Evolutionary conservation across 2,797 vertebrate genomes (phyloP), one percentile per base, ranked within the genome.

Genomic region (Hemitrygon akajei): DNA sequence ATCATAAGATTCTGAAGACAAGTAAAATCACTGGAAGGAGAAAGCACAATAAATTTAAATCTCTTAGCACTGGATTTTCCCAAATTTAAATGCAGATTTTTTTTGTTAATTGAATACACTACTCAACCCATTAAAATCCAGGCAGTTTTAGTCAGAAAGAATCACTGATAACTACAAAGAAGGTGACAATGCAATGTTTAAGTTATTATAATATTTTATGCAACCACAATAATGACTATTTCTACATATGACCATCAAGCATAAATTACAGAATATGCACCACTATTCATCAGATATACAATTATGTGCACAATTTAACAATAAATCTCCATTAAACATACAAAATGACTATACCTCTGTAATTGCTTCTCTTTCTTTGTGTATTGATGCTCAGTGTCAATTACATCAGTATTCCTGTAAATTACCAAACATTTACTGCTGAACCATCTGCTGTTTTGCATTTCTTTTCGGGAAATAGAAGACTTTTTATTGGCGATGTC

Each of bases 311-410:
- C 91, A 14, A 76, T 16, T 73, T 76, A 93, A 93, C 40, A 76
- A 76, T 93, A 93, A 30, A 76, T 76, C 91, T 76, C 40, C 73
- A 76, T 75, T 93, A 56, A 75, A 93, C 12, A 75, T 27, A 76
- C 9, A 91, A 91, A 71, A 47, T 58, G 37, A n/a, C 25, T 18
- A 7, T 93, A 25, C 20, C 14, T 56, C 69, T 75, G 12, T 92
- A 73, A 76, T 58, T 93, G 91, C 91, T n/a, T 76, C 91, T 56
- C 71, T 25, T 56, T n/a, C 27, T 93, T 76, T 93, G 71, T 93
- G 37, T 76, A 93, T 93, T 27, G 40, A 75, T 93, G 69, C 71
- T 7, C 56, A 40, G 27, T 76, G 40, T 30, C 91, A 93, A 6
- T 56, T 12, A 92, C 37, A 58, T 93, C 91, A 76, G 73, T 75